Conservation (phyloP, 2,888 invertebrate genomes). For the Diplazon laetatorius region DNA sequence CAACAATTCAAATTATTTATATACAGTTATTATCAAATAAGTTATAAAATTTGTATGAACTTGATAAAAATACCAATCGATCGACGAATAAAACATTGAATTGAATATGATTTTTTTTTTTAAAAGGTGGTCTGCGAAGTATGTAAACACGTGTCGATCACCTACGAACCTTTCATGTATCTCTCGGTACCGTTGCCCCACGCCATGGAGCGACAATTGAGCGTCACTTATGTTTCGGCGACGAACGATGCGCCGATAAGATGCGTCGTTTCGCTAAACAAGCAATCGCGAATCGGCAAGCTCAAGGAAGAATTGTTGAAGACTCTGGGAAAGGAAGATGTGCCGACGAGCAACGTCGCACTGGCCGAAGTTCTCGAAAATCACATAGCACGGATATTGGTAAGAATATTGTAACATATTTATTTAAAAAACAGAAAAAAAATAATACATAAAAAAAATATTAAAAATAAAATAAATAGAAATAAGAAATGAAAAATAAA, state of each 20-base stretch:
- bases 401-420: too few relatives aligned
- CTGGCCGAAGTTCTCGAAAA: constrained; percentile 85
- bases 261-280: constrained; percentile 84
- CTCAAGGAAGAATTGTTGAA: constrained; percentile 83
- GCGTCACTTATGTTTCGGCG: constrained; percentile 84
- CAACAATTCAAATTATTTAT: neutral
- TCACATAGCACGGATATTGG: constrained; percentile 85
- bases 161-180: constrained; percentile 88
- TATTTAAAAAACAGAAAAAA: too few relatives aligned
- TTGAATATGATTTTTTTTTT: too few relatives aligned
- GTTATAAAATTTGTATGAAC: too few relatives aligned
- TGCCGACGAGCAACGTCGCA: constrained; percentile 81
- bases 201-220: constrained; percentile 86
- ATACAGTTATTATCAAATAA: too few relatives aligned
- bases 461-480: too few relatives aligned
- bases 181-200: constrained; percentile 87
- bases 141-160: constrained; percentile 86
- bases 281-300: constrained; percentile 84
- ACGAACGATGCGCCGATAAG: constrained; percentile 81
- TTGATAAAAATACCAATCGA: too few relatives aligned
- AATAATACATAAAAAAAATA: too few relatives aligned
- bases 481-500: too few relatives aligned
- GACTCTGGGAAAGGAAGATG: constrained; percentile 79
- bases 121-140: constrained; percentile 85
- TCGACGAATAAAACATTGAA: too few relatives aligned